These are phyloP conservation scores for Hypolimnas misippus DNA, from an alignment of 2,888 invertebrate genomes.

Conservation along the genomic window DNA sequence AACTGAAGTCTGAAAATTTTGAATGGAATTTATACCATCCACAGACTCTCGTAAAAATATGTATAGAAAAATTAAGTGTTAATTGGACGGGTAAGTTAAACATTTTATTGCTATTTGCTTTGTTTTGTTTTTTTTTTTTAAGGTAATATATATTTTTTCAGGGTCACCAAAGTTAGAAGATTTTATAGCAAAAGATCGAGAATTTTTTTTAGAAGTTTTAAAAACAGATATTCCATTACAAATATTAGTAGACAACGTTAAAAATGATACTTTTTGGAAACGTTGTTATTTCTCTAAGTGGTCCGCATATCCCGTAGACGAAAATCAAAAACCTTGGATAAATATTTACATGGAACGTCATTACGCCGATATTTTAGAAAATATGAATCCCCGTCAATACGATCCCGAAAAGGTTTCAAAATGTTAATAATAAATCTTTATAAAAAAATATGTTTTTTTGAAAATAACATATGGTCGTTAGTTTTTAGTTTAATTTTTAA, in stretches of 20 bases:
- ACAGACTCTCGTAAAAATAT: slow-evolving; percentile 72
- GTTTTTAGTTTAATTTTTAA: too few relatives aligned
- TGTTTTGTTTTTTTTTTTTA: not conserved
- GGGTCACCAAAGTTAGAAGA: slow-evolving; percentile 67
- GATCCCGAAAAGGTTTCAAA: slow-evolving; percentile 76
- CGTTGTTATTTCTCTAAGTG: slow-evolving; percentile 71
- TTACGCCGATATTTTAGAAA: slow-evolving; percentile 75
- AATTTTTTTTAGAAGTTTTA: slow-evolving; percentile 71
- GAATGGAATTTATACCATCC: slow-evolving; percentile 78
- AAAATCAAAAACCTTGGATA: slow-evolving; percentile 67
- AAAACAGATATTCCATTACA: slow-evolving; percentile 69
- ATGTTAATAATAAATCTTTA: not conserved
- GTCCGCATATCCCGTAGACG: slow-evolving; percentile 57
- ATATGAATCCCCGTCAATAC: slow-evolving; percentile 74
- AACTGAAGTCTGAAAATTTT: slow-evolving; percentile 79
- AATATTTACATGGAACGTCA: slow-evolving; percentile 75
- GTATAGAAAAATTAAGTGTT: slow-evolving; percentile 75
- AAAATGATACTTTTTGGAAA: slow-evolving; percentile 79
- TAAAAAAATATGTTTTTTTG: too few relatives aligned
- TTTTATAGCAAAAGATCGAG: slow-evolving; percentile 70
- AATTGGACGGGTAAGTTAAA: slow-evolving; percentile 68
- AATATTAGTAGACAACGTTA: slow-evolving; percentile 74
- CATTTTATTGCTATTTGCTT: too few relatives aligned
- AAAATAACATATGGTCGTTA: too few relatives aligned
- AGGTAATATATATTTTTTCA: slow-evolving; percentile 43